Evolutionary conservation across 2,797 vertebrate species (phyloP).

Genomic region (Picus viridis): DNA sequence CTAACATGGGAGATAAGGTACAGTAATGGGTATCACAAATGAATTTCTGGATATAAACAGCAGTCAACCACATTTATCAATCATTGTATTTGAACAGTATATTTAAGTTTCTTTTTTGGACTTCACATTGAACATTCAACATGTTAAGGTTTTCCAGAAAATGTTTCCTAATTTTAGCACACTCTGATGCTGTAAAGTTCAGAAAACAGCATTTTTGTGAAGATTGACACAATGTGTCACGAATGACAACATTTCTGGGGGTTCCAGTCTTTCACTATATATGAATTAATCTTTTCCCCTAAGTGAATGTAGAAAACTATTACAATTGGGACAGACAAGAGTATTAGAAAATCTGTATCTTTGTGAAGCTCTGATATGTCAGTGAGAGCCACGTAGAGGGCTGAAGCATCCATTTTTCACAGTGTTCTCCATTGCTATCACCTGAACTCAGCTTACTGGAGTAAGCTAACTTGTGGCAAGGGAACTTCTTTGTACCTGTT

Average conservation of each 20-base stretch:
- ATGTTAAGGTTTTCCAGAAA: background rate
- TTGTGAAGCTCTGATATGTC: background rate
- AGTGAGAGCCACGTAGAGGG: background rate
- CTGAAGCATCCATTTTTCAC: background rate
- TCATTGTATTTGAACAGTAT: background rate
- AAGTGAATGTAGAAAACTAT: background rate
- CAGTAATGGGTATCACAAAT: rapidly evolving
- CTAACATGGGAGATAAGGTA: background rate
- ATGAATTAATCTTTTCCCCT: background rate
- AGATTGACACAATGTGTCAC: background rate
- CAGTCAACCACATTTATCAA: background rate
- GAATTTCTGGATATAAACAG: background rate
- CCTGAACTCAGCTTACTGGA: background rate
- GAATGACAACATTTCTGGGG: background rate
- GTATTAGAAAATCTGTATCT: background rate
- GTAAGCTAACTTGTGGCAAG: background rate
- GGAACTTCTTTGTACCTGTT: background rate
- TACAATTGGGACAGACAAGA: background rate
- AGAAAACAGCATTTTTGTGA: background rate
- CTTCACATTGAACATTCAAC: background rate
- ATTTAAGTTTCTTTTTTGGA: background rate
- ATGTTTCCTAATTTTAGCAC: background rate
- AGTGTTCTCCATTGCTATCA: background rate
- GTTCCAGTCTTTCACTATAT: background rate
- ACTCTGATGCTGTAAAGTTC: background rate